Percentiles rank a stretch among this genome's conserved stretches.
These are phyloP conservation scores for Epirrita christyi DNA, from an alignment of 2,888 invertebrate species.

Conservation along the genomic window DNA sequence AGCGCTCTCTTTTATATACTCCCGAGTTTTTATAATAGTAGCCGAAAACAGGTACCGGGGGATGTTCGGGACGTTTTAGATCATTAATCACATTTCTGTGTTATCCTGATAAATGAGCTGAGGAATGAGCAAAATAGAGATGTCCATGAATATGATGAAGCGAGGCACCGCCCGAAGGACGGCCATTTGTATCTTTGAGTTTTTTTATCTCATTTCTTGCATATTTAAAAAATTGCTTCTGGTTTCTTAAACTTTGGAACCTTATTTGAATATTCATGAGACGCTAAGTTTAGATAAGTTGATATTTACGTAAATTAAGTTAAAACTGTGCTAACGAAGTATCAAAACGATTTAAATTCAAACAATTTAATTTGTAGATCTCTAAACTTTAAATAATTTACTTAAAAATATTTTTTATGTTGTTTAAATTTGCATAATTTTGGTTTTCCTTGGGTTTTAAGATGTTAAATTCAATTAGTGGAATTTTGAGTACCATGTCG, in stretches of 20 bases:
- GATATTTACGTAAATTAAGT: conserved; percentile 15
- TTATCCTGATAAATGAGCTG: conserved; percentile 66
- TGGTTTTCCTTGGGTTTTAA: neutral
- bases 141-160: conserved; percentile 49
- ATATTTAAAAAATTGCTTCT: neutral
- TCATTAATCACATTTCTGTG: conserved; percentile 76
- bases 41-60: conserved; percentile 74
- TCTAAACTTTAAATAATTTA: conserved; percentile 18
- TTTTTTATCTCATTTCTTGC: conserved; percentile 24
- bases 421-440: conserved; percentile 11
- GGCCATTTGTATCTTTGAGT: conserved; percentile 45
- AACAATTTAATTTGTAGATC: conserved; percentile 18
- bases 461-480: neutral
- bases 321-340: conserved; percentile 26
- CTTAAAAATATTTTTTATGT: conserved; percentile 8
- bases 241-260: conserved; percentile 12
- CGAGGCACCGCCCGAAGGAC: conserved; percentile 63
- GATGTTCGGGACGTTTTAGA: conserved; percentile 39
- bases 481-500: too few species aligned
- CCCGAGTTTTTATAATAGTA: conserved; percentile 70
- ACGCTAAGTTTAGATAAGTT: conserved; percentile 5
- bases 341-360: conserved; percentile 14
- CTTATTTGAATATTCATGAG: conserved; percentile 27
- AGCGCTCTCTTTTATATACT: conserved; percentile 56
- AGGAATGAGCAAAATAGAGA: conserved; percentile 71